Percentiles rank a stretch among this genome's conserved stretches.
These are phyloP conservation scores for Oceanodroma tethys DNA, from an alignment of 2,113 vertebrate genomes.

Conservation along the genomic window DNA sequence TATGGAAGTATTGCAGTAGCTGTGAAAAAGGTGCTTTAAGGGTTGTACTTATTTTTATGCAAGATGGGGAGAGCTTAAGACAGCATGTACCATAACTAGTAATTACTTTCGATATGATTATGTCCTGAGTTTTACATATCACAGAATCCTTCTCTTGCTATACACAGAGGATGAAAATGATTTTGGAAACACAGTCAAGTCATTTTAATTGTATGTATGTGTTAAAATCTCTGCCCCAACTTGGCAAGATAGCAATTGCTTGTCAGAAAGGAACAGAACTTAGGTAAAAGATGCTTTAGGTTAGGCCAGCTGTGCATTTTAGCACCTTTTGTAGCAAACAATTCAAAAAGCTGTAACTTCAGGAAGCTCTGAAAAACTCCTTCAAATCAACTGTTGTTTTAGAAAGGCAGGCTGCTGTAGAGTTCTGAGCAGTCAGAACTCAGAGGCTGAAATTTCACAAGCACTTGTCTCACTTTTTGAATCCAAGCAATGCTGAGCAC, in stretches of 20 bases:
- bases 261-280: neutral
- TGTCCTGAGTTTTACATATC: neutral
- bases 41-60: neutral
- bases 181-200: neutral
- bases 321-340: neutral
- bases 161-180: rapidly evolving
- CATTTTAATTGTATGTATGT: neutral
- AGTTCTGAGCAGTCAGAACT: neutral
- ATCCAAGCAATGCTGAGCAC: neutral
- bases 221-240: neutral
- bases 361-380: neutral
- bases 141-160: neutral
- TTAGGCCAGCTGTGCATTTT: neutral
- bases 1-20: neutral
- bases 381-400: neutral
- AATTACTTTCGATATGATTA: neutral
- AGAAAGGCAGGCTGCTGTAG: neutral
- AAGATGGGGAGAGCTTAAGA: neutral
- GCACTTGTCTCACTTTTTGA: neutral
- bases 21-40: neutral
- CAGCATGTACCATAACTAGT: neutral
- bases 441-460: neutral
- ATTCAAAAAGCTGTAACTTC: neutral
- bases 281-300: neutral
- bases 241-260: neutral